These are phyloP conservation scores for Notodonta ziczac DNA, from an alignment of 2,888 invertebrate species.

Conservation along the genomic window DNA sequence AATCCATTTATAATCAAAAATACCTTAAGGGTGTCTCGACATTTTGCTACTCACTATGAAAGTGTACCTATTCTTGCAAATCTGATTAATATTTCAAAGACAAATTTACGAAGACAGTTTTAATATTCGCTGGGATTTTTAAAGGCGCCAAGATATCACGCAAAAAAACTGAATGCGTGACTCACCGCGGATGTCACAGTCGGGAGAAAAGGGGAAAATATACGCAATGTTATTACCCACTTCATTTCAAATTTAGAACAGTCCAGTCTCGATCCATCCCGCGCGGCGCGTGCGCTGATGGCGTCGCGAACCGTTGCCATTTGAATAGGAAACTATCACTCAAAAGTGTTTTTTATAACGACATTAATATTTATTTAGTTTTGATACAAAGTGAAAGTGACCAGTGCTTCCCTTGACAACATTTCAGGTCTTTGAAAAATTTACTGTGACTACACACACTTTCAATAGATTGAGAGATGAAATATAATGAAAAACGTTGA, in stretches of 20 bases:
- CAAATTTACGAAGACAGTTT: slow-evolving; percentile 11
- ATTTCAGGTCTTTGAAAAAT: too few species aligned
- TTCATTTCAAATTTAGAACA: slow-evolving; percentile 79
- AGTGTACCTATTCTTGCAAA: background rate
- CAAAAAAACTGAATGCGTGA: slow-evolving; percentile 58
- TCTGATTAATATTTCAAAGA: slow-evolving; percentile 1
- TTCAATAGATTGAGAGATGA: background rate
- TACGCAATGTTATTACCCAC: slow-evolving; percentile 79
- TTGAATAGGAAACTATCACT: slow-evolving; percentile 45
- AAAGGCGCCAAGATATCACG: slow-evolving; percentile 30
- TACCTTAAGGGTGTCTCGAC: background rate
- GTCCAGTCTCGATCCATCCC: slow-evolving; percentile 71
- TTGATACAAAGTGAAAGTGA: slow-evolving; percentile 24
- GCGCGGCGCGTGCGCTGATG: slow-evolving; percentile 69
- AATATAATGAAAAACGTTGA: background rate
- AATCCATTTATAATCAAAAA: background rate
- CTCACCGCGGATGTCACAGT: slow-evolving; percentile 62
- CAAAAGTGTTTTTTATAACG: slow-evolving; percentile 20
- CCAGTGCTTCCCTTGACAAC: slow-evolving; percentile 19
- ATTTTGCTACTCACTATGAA: background rate
- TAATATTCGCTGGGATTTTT: slow-evolving; percentile 22
- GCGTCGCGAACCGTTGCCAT: slow-evolving; percentile 47
- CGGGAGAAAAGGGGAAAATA: slow-evolving; percentile 75
- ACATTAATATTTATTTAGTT: slow-evolving; percentile 23
- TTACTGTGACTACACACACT: too few species aligned